Evolutionary conservation across 2,797 vertebrate species (phyloP).

Genomic region (Anguilla anguilla): DNA sequence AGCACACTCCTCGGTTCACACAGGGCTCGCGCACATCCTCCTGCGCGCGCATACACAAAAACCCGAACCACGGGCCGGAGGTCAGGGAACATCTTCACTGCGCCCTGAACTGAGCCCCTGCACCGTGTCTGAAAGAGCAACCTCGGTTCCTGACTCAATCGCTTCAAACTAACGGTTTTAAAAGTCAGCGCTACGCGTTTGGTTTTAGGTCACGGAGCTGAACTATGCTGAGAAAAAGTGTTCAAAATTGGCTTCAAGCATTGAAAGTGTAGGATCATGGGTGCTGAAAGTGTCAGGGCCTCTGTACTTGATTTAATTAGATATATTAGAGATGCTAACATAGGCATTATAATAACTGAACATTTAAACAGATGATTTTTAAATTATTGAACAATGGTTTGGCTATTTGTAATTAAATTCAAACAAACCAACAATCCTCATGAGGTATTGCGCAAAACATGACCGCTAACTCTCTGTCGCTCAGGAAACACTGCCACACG

Average conservation of each 20-base stretch:
- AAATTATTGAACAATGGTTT: neutral
- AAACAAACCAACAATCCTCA: neutral
- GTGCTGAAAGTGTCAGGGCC: neutral
- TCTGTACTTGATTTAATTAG: neutral
- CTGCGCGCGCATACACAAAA: neutral
- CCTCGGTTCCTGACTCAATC: neutral
- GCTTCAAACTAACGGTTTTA: neutral
- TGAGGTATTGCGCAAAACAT: neutral
- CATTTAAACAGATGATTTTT: neutral
- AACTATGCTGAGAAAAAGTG: neutral
- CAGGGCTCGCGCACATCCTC: slow-evolving; percentile 22
- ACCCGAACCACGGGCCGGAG: neutral
- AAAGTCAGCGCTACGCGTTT: neutral
- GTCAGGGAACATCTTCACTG: neutral
- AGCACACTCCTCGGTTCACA: slow-evolving; percentile 22
- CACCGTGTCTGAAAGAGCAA: neutral
- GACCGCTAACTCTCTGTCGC: neutral
- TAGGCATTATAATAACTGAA: neutral
- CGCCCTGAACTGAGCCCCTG: neutral
- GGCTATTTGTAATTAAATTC: neutral
- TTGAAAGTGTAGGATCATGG: neutral
- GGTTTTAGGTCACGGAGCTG: neutral
- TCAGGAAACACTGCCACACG: neutral
- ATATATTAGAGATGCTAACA: neutral
- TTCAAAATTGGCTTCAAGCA: neutral